Evolutionary conservation across 2,113 vertebrate genomes (phyloP).

Genomic region (Zingel zingel): DNA sequence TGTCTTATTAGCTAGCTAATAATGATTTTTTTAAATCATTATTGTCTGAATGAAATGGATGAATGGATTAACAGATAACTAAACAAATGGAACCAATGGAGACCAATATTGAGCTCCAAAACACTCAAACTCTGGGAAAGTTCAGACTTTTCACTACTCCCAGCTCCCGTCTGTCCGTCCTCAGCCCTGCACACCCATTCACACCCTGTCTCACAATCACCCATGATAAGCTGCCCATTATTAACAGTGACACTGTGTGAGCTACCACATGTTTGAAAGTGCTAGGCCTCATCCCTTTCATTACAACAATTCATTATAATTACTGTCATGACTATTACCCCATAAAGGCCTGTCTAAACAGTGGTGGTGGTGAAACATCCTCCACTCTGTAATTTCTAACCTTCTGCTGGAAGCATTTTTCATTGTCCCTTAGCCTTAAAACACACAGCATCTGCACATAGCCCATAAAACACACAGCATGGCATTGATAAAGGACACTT

Average conservation of each 20-base stretch:
- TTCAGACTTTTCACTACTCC: neutral
- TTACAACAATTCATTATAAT: constrained; percentile 77
- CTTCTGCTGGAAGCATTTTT: constrained; percentile 57
- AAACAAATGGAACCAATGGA: neutral
- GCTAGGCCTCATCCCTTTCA: constrained; percentile 58
- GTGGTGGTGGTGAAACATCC: constrained; percentile 45
- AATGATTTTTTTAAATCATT: no score
- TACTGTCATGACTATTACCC: constrained; percentile 69
- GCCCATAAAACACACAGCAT: constrained; percentile 35
- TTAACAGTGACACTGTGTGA: constrained; percentile 25
- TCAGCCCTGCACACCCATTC: constrained; percentile 9
- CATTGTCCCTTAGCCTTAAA: constrained; percentile 44
- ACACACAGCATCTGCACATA: constrained; percentile 55
- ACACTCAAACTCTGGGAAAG: constrained; percentile 24
- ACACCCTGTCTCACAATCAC: constrained; percentile 32
- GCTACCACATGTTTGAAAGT: constrained; percentile 34
- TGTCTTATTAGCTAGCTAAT: no score
- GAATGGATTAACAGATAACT: neutral
- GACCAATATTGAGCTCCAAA: neutral
- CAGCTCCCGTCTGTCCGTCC: neutral
- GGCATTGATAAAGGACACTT: neutral
- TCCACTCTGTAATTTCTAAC: constrained; percentile 68
- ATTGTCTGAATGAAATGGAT: neutral
- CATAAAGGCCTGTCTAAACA: constrained; percentile 58
- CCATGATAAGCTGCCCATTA: constrained; percentile 47